These are phyloP conservation scores for Rhinolophus ferrumequinum DNA, from an alignment of 2,113 vertebrate species.

Conservation along the genomic window DNA sequence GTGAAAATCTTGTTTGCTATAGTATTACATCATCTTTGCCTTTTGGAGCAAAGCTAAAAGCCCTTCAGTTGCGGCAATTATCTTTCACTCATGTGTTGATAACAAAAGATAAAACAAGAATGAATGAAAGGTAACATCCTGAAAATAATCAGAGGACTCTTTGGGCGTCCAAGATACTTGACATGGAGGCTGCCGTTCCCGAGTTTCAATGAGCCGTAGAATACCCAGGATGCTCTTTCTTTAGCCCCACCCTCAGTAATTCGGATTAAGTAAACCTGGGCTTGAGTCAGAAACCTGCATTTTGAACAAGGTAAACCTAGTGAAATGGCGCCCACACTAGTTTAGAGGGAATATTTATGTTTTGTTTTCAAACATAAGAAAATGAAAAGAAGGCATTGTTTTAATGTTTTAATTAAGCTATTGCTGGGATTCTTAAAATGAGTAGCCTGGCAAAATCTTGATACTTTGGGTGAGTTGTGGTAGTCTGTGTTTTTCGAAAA, in stretches of 20 bases:
- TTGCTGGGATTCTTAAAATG: not conserved
- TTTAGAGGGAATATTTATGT: not conserved
- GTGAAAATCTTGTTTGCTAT: not conserved
- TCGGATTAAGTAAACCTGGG: not conserved
- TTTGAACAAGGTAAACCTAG: not conserved
- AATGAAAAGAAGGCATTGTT: not conserved
- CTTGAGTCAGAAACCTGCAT: not conserved
- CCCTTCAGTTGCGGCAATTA: not conserved
- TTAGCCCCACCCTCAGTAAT: not conserved
- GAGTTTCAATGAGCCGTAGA: not conserved
- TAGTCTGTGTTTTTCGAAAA: not conserved
- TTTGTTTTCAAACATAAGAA: conserved; percentile 15
- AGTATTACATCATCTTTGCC: not conserved
- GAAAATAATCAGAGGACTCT: not conserved
- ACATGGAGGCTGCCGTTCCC: not conserved
- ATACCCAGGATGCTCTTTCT: not conserved
- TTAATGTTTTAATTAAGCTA: not conserved
- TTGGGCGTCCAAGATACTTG: not conserved
- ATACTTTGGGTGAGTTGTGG: not conserved
- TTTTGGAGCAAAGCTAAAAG: not conserved
- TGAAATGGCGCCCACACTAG: not conserved
- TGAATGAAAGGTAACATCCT: not conserved
- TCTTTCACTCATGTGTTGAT: not conserved
- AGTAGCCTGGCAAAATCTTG: not conserved
- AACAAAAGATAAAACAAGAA: not conserved